phyloP scores from a whole-genome alignment of 2,113 vertebrate genomes.

The Pelobates fuscus region DNA sequence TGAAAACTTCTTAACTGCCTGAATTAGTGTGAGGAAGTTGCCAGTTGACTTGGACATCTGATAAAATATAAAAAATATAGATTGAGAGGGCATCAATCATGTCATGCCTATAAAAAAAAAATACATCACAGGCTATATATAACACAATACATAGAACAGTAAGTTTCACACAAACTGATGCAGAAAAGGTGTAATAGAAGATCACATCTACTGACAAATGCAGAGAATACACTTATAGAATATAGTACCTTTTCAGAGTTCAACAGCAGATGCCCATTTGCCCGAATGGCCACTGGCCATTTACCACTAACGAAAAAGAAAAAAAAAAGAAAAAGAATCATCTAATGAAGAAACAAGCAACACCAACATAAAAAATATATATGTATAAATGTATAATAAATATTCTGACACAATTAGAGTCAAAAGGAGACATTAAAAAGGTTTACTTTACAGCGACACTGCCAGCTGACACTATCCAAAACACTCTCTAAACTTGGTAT shows the following conservation, averaged over 20 bases:
- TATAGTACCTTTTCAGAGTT: constrained; percentile 92
- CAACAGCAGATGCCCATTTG: constrained; percentile 95
- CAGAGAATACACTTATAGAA: too few species aligned
- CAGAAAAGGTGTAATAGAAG: too few species aligned
- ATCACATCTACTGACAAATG: too few species aligned
- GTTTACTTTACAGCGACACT: too few species aligned
- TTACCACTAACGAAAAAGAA: constrained; percentile 75
- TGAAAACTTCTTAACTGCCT: constrained; percentile 92
- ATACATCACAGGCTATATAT: too few species aligned
- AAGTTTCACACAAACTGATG: too few species aligned
- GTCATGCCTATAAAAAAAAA: not conserved
- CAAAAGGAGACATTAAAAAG: too few species aligned
- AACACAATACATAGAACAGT: not conserved
- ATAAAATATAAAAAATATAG: constrained; percentile 40
- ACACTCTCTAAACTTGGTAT: too few species aligned
- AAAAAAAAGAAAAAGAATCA: not conserved
- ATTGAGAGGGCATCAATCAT: not conserved
- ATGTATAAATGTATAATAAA: not conserved
- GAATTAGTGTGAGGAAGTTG: constrained; percentile 90
- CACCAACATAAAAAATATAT: not conserved
- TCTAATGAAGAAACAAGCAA: too few species aligned
- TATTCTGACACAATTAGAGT: too few species aligned
- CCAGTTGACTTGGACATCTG: constrained; percentile 99
- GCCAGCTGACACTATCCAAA: too few species aligned
- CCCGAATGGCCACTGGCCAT: constrained; percentile 90